Conservation (phyloP, 2,888 invertebrate genomes). For the Smittia aterrima region DNA sequence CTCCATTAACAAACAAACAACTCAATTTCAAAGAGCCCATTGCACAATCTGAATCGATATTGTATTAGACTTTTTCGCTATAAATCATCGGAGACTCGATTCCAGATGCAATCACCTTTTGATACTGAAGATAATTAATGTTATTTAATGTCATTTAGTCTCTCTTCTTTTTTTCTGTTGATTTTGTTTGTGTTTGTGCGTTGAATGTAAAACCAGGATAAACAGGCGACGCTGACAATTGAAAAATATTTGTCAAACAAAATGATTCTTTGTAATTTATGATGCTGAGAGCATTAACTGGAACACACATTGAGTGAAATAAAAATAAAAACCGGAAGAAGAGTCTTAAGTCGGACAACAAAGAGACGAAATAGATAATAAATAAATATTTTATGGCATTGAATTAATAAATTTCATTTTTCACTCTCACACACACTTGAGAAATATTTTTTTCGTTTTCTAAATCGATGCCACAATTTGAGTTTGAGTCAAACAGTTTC, state of each 20-base stretch:
- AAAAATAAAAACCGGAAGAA: slow-evolving; percentile 21
- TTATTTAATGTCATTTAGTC: neutral
- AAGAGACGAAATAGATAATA: slow-evolving; percentile 2
- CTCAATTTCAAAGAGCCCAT: too few relatives aligned
- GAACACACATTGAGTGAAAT: slow-evolving; percentile 19
- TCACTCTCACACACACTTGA: neutral
- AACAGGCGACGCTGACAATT: neutral
- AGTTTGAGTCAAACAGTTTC: neutral
- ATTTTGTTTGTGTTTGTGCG: neutral
- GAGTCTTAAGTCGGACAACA: slow-evolving; percentile 7
- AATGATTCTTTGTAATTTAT: slow-evolving; percentile 22
- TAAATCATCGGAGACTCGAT: neutral
- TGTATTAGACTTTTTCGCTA: neutral
- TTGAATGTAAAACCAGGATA: slow-evolving; percentile 11
- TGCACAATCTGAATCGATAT: neutral
- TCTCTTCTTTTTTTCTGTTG: neutral
- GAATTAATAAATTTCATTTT: neutral
- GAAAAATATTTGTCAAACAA: slow-evolving; percentile 30
- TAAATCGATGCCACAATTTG: slow-evolving; percentile 26
- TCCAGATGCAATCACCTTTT: neutral
- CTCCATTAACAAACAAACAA: neutral
- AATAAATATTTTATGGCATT: neutral
- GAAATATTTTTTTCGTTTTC: too few relatives aligned
- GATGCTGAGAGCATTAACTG: neutral
- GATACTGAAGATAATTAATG: slow-evolving; percentile 7